Evolutionary conservation across 2,888 invertebrate genomes (phyloP).

Genomic region (Amphimallon solstitiale): DNA sequence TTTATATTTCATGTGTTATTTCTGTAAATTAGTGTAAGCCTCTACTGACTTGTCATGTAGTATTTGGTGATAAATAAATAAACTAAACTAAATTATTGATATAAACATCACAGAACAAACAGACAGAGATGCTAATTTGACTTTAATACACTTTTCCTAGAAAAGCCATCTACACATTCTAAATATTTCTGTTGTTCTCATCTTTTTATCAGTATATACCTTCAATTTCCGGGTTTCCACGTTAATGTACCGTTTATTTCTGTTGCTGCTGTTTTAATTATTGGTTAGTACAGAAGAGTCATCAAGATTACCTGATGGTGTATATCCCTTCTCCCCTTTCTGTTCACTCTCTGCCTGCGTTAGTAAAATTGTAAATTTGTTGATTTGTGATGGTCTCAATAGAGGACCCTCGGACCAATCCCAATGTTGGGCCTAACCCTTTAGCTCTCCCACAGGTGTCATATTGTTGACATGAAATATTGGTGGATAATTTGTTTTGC

Average conservation of each 20-base stretch:
- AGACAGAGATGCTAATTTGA: too few species aligned
- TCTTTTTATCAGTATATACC: too few species aligned
- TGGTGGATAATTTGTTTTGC: slow-evolving; percentile 52
- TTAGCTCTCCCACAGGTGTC: slow-evolving; percentile 49
- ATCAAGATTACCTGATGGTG: slow-evolving; percentile 15
- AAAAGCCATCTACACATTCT: too few species aligned
- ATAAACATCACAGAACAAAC: too few species aligned
- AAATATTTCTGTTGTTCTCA: too few species aligned
- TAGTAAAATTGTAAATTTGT: slow-evolving; percentile 45
- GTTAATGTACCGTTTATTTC: slow-evolving; percentile 22
- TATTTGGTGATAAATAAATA: too few species aligned
- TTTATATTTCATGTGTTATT: too few species aligned
- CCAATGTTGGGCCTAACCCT: slow-evolving; percentile 45
- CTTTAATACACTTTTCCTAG: too few species aligned
- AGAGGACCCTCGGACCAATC: slow-evolving; percentile 41
- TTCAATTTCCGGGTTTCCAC: too few species aligned
- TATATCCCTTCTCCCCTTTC: background rate
- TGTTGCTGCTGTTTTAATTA: slow-evolving; percentile 23
- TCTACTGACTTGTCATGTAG: too few species aligned
- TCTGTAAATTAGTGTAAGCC: too few species aligned
- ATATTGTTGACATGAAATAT: slow-evolving; percentile 51
- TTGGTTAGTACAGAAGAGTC: slow-evolving; percentile 1
- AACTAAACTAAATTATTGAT: too few species aligned
- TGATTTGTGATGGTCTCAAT: slow-evolving; percentile 48
- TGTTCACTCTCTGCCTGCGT: background rate